Conservation (phyloP, 2,113 vertebrate genomes). For the Phyllopteryx taeniolatus region DNA sequence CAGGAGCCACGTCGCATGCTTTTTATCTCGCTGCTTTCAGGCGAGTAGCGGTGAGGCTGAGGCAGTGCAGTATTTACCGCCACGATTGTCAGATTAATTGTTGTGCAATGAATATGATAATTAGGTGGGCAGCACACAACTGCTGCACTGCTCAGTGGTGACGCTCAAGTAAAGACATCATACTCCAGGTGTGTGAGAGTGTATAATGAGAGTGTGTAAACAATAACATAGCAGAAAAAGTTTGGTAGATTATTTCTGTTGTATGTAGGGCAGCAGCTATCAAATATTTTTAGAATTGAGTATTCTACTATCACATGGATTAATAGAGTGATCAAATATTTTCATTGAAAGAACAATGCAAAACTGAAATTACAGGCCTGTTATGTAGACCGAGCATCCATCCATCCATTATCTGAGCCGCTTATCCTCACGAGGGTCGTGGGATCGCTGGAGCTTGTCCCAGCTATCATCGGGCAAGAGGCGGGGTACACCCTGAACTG, state of each 20-base stretch:
- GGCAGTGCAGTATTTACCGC: conserved; percentile 57
- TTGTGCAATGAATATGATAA: conserved; percentile 74
- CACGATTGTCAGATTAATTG: conserved; percentile 75
- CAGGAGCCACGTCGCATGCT: conserved; percentile 55
- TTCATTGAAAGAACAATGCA: too few species aligned
- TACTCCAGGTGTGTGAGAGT: background rate
- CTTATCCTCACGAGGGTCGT: too few species aligned
- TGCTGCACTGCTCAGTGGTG: conserved; percentile 26
- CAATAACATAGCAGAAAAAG: background rate
- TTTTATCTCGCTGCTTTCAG: conserved; percentile 76
- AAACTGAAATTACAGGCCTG: too few species aligned
- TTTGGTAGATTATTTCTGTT: background rate
- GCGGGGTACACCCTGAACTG: too few species aligned
- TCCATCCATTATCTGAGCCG: too few species aligned
- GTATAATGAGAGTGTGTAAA: too few species aligned
- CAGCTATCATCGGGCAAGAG: too few species aligned
- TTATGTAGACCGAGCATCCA: too few species aligned
- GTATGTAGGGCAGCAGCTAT: background rate
- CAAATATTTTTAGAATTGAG: too few species aligned
- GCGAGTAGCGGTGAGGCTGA: conserved; percentile 47
- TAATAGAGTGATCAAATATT: too few species aligned
- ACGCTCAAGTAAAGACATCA: conserved; percentile 27
- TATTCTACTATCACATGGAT: too few species aligned
- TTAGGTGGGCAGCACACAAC: conserved; percentile 42
- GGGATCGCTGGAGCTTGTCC: too few species aligned